Base-by-base conservation (phyloP, 1,140 invertebrate genomes). In the Lanistes nyassanus region DNA sequence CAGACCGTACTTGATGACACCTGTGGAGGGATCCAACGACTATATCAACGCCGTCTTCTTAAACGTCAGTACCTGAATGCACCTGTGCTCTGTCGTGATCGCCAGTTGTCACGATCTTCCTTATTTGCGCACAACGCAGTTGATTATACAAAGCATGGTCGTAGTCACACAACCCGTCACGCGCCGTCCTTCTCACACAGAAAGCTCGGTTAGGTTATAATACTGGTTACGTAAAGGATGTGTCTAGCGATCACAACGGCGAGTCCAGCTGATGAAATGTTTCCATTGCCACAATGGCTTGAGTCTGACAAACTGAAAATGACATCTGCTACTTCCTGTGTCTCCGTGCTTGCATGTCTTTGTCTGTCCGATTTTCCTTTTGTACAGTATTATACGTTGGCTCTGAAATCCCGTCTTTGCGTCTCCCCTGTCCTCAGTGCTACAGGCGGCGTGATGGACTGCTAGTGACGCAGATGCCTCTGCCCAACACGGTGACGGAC, bases 31-130 rank as follows among this genome's bases (percentile, higher is more conserved):
- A n/a, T 76, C 81, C 51, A 89, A 87, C 67, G 85, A 87, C 77
- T 89, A 89, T 77, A 88, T 89, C 62, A 89, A 89, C 79, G 88
- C 87, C 67, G 85, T 87, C n/a, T 89, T 88, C 71, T 60, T 86
- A 7, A 87, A 89, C 78, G 88, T 89, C 82, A 83, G 88, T 47
- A 47, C 42, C 42, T 47, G 42, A 60, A n/a, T n/a, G n/a, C n/a
- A 55, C 53, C 13, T n/a, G 53, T 60, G 58, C 11, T 60, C 23
- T 47, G 42, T 16, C 42, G 9, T 2, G 42, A 13, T 16, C 42
- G 13, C 42, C 42, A 1, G 1, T 9, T 47, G 42, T 16, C 39
- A 9, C 19, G 42, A 16, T 47, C 42, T 16, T 16, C 62, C 2
- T 60, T 23, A 60, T 23, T 6, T 60, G 31, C 23, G 31, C 56